Percentiles rank a stretch among this genome's conserved stretches.
phyloP scores from a whole-genome alignment of 2,113 vertebrate genomes.

The Eleginops maclovinus region DNA sequence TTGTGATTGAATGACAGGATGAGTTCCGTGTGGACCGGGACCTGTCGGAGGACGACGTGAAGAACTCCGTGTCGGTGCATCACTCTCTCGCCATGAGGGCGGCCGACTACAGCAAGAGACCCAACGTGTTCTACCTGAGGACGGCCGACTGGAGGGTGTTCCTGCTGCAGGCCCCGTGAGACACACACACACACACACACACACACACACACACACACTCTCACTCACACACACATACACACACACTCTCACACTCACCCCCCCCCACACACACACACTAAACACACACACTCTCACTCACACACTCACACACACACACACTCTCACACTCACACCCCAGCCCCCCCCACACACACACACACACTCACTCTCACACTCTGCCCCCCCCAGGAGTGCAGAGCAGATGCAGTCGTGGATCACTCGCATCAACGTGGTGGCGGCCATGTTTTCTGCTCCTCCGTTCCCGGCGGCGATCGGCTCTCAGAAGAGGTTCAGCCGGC shows the following conservation, averaged over 20 bases:
- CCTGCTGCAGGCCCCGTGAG: conserved; percentile 96
- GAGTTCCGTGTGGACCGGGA: conserved; percentile 94
- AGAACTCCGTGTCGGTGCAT: conserved; percentile 98
- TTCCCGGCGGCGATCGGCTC: conserved; percentile 96
- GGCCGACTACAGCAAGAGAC: conserved; percentile 96
- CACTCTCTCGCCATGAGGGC: conserved; percentile 94
- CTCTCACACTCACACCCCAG: too few species aligned
- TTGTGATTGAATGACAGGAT: conserved; percentile 80
- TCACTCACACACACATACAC: too few species aligned
- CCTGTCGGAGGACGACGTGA: conserved; percentile 93
- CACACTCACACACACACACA: too few species aligned
- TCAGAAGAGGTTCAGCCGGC: conserved; percentile 98
- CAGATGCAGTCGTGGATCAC: conserved; percentile 99
- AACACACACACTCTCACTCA: too few species aligned
- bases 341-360: too few species aligned
- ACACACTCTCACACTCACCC: too few species aligned
- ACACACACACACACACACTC: too few species aligned
- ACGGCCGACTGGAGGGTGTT: conserved; percentile 98
- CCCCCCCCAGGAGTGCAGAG: conserved; percentile 87
- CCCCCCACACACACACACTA: too few species aligned
- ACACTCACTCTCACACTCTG: background rate
- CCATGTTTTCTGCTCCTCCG: conserved; percentile 95
- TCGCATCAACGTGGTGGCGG: conserved; percentile 95
- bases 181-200: background rate
- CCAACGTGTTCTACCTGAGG: conserved; percentile 97